Evolutionary conservation across 2,888 invertebrate species (phyloP), one percentile per base, ranked within the genome.

Genomic region (Zelleria hepariella): DNA sequence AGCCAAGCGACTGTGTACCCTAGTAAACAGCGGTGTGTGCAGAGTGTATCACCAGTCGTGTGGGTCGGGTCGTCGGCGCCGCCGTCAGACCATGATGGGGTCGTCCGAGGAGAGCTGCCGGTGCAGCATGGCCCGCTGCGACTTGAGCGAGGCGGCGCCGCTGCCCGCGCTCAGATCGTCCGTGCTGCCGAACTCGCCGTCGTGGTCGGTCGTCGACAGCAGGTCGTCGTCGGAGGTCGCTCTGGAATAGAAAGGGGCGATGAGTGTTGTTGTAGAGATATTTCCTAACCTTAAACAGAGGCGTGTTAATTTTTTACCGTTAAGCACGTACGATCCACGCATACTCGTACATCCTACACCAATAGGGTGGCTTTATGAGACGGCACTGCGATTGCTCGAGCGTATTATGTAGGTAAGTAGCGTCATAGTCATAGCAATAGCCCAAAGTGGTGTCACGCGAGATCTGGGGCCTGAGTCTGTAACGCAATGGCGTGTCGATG

Each of bases 171-270:
- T 87, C 49, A 89, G 80, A 81, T 93, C 93, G 75, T 93, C 93
- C 48, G 91, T 85, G 77, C 92, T 92, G 62, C 91, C 91, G 67
- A 90, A 84, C 70, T 91, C 94, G 66, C 95, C 95, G 75, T 95
- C 95, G 68, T 94, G 91, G 80, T 95, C 95, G 24, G 95, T 95
- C 49, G 77, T 92, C 72, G 90, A 92, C 57, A 96, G 87, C 75
- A 96, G 90, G 81, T 97, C 97, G 78, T 97, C 97, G 79, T 97
- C 96, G 0, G 96, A 96, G 56, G 94, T 94, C 51, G 95, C 93
- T 67, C 95, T 92, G 73, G 26, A 57, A 58, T 18, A 57, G 61
- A 62, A n/a, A n/a, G n/a, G 1, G 20, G 3, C 59, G 26, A 48
- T 59, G 61, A 57, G 58, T 58, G 51, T 61, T 52, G 27, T 58